phyloP scores from a whole-genome alignment of 35 echinoderm and acorn worm species.

The Apostichopus parvimensis region DNA sequence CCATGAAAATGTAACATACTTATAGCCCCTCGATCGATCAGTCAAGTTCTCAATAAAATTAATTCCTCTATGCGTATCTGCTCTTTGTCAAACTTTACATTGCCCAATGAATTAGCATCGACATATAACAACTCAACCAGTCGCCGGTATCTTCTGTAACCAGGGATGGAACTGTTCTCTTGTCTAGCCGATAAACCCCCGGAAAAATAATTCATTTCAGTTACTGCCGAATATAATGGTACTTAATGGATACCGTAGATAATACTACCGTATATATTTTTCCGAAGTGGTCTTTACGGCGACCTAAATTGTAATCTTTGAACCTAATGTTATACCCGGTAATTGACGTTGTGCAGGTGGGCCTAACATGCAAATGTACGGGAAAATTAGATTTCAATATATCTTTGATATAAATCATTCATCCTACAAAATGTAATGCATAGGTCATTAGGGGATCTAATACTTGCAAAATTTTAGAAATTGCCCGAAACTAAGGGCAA shows the following conservation, averaged over 20 bases:
- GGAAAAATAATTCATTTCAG: too few species aligned
- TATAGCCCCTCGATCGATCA: too few species aligned
- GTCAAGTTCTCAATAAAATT: too few species aligned
- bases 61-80: too few species aligned
- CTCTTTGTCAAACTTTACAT: too few species aligned
- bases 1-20: too few species aligned
- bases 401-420: background rate
- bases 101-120: too few species aligned
- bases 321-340: background rate
- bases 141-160: too few species aligned
- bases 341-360: background rate
- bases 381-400: background rate
- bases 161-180: too few species aligned
- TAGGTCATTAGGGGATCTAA: background rate
- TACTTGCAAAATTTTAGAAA: background rate
- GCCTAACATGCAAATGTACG: background rate
- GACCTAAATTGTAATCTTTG: background rate
- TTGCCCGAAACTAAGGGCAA: background rate
- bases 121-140: too few species aligned
- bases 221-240: background rate
- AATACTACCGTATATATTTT: background rate
- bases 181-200: too few species aligned
- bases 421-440: background rate
- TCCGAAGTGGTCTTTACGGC: background rate
- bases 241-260: background rate